These are phyloP conservation scores for Hanleya hanleyi DNA, from an alignment of 2,888 invertebrate genomes.

Conservation along the genomic window DNA sequence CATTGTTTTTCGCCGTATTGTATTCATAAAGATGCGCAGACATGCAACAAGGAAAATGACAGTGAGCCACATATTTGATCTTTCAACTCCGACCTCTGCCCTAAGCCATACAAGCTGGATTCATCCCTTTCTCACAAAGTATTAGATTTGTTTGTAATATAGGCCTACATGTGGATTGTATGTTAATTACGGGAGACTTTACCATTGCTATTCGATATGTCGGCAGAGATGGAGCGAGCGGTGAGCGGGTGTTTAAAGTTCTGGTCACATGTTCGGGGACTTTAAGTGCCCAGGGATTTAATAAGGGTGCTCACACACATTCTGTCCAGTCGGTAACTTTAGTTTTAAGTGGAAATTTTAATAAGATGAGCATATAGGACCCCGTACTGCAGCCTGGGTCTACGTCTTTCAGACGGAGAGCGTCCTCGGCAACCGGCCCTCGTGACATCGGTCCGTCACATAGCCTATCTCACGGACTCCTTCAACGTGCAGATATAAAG, in stretches of 20 bases:
- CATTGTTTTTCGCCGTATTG: not conserved
- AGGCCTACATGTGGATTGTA: too few species aligned
- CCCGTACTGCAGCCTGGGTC: not conserved
- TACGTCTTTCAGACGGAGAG: not conserved
- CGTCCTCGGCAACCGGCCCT: too few species aligned
- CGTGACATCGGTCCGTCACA: too few species aligned
- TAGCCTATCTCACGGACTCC: not conserved
- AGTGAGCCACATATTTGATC: not conserved
- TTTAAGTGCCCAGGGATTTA: not conserved
- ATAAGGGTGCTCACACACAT: constrained; percentile 2
- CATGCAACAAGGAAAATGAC: constrained; percentile 3
- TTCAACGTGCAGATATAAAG: not conserved
- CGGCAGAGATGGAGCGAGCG: too few species aligned
- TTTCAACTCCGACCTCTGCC: not conserved
- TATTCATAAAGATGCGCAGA: not conserved
- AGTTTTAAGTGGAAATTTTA: constrained; percentile 3
- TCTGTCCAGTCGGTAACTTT: not conserved
- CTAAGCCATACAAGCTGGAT: too few species aligned
- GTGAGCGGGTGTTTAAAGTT: too few species aligned
- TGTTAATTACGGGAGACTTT: too few species aligned
- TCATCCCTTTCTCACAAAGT: too few species aligned
- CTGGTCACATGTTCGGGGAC: not conserved
- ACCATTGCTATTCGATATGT: not conserved
- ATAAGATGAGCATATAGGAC: not conserved
- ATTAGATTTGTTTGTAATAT: too few species aligned